Evolutionary conservation across 2,888 invertebrate genomes (phyloP).

Genomic region (Himalopsyche japonica): DNA sequence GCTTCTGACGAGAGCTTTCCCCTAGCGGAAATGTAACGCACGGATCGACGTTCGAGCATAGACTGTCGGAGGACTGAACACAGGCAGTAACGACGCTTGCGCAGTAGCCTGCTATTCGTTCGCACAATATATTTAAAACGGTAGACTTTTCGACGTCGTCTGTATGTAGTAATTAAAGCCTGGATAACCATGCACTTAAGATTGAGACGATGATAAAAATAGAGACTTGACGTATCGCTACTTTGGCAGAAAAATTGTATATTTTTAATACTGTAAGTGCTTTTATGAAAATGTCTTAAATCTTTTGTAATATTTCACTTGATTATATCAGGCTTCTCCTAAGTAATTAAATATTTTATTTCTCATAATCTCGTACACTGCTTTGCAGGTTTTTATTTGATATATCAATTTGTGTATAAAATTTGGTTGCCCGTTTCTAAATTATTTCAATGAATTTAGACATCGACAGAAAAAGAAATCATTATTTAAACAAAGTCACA

Average conservation of each 20-base stretch:
- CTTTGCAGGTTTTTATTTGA: no score
- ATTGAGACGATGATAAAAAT: background rate
- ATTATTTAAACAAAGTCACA: no score
- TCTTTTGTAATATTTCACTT: background rate
- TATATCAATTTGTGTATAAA: no score
- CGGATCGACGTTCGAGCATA: background rate
- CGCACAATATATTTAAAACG: background rate
- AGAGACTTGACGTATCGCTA: background rate
- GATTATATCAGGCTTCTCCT: background rate
- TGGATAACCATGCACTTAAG: background rate
- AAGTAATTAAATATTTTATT: background rate
- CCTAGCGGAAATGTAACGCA: background rate
- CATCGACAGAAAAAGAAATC: no score
- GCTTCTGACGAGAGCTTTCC: background rate
- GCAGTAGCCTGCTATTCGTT: background rate
- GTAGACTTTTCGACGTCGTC: background rate
- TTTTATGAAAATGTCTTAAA: background rate
- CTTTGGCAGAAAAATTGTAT: background rate
- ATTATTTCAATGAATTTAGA: no score
- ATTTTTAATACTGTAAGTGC: background rate
- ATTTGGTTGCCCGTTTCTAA: no score
- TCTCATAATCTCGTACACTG: no score
- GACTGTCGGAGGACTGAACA: background rate
- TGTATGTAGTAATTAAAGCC: background rate
- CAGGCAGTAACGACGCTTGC: background rate